These are phyloP conservation scores for Ceyx erithaca DNA, from an alignment of 2,797 vertebrate genomes.

Conservation along the genomic window DNA sequence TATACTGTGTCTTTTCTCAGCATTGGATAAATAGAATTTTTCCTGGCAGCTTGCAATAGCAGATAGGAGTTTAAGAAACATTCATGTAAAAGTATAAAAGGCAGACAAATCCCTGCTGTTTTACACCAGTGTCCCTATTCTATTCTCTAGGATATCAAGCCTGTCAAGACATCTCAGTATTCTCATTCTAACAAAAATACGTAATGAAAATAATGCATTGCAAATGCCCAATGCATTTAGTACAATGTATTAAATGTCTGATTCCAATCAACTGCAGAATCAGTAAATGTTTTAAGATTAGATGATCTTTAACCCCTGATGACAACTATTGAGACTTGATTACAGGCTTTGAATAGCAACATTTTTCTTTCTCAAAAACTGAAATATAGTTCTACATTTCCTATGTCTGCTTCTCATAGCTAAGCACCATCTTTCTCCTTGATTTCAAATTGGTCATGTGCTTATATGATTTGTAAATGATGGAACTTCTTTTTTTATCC, in stretches of 20 bases:
- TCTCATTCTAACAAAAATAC: constrained; percentile 29
- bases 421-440: background rate
- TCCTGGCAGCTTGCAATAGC: constrained; percentile 55
- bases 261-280: constrained; percentile 20
- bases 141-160: background rate
- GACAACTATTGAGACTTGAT: constrained; percentile 29
- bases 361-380: background rate
- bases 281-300: constrained; percentile 32
- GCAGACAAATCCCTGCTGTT: constrained; percentile 43
- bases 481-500: background rate
- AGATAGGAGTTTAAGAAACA: constrained; percentile 58
- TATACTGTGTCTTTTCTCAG: constrained; percentile 46
- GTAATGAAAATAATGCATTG: constrained; percentile 46
- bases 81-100: constrained; percentile 37
- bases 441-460: background rate
- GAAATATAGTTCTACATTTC: background rate
- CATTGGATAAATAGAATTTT: background rate
- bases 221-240: constrained; percentile 29
- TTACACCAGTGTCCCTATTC: background rate
- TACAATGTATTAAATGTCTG: constrained; percentile 23
- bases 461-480: background rate
- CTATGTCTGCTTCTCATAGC: background rate
- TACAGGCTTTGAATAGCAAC: constrained; percentile 14
- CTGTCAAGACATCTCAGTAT: constrained; percentile 43
- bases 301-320: background rate